Evolutionary conservation across 2,113 vertebrate species (phyloP).

Genomic region (Melanerpes aurifrons): DNA sequence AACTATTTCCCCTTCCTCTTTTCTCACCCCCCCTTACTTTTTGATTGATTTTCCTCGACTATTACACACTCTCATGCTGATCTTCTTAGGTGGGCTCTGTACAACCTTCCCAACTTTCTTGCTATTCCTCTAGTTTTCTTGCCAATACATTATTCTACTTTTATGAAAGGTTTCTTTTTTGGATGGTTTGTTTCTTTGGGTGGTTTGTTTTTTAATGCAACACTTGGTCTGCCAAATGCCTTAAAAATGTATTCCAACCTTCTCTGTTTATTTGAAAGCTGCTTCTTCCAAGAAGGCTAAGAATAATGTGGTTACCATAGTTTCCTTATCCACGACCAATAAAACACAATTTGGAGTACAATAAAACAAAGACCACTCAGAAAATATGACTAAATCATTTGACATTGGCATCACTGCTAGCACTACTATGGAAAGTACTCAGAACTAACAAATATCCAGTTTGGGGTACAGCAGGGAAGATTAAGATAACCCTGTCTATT

Average conservation of each 20-base stretch:
- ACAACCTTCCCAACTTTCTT: slow-evolving; percentile 37
- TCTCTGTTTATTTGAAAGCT: slow-evolving; percentile 43
- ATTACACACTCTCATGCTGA: neutral
- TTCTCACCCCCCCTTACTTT: slow-evolving; percentile 35
- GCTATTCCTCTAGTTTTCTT: neutral
- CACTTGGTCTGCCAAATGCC: slow-evolving; percentile 34
- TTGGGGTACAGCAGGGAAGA: neutral
- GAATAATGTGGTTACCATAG: slow-evolving; percentile 57
- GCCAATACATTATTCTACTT: slow-evolving; percentile 27
- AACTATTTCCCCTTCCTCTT: slow-evolving; percentile 15
- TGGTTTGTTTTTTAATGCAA: slow-evolving; percentile 18
- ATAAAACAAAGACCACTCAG: neutral
- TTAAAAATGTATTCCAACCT: slow-evolving; percentile 41
- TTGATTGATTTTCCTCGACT: slow-evolving; percentile 57
- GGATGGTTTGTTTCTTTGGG: neutral
- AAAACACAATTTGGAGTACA: slow-evolving; percentile 10
- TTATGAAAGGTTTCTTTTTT: slow-evolving; percentile 48
- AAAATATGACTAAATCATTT: neutral
- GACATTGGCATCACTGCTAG: neutral
- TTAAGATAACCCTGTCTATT: neutral
- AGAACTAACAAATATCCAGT: neutral
- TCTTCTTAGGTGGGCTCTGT: slow-evolving; percentile 54
- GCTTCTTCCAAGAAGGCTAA: slow-evolving; percentile 19
- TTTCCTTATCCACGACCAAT: slow-evolving; percentile 29
- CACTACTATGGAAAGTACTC: neutral